Conservation (phyloP, 2,888 invertebrate genomes). For the Thecophora atra region DNA sequence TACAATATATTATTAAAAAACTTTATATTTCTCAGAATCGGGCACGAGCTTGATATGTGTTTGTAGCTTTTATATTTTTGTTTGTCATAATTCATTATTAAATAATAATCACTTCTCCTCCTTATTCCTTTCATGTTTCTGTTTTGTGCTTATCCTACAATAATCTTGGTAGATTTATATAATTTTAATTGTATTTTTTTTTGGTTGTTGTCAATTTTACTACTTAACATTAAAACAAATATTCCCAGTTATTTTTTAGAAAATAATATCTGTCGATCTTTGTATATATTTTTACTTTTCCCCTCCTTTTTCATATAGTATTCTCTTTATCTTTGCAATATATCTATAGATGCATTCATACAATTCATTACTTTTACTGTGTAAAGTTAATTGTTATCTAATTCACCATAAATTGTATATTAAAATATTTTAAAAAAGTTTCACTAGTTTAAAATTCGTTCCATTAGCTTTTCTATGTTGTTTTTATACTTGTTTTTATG, state of each 20-base stretch:
- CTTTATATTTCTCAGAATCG: slow-evolving; percentile 55
- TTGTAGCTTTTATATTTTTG: slow-evolving; percentile 54
- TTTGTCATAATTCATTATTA: slow-evolving; percentile 43
- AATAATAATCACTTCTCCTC: slow-evolving; percentile 35
- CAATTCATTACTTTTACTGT: slow-evolving; percentile 32
- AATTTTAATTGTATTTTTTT: slow-evolving; percentile 24
- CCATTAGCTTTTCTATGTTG: slow-evolving; percentile 47
- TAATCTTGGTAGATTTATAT: slow-evolving; percentile 1
- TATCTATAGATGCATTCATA: slow-evolving; percentile 25
- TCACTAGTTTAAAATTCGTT: slow-evolving; percentile 66
- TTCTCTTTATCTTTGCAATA: slow-evolving; percentile 33
- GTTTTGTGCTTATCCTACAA: slow-evolving; percentile 5
- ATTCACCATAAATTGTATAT: slow-evolving; percentile 39
- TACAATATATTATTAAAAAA: slow-evolving; percentile 47
- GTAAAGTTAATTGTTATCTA: slow-evolving; percentile 33
- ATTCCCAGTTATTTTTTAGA: slow-evolving; percentile 46
- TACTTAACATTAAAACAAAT: slow-evolving; percentile 52
- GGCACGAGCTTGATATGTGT: slow-evolving; percentile 68
- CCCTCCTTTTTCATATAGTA: too few species aligned
- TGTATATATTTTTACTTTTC: slow-evolving; percentile 30
- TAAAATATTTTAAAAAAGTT: slow-evolving; percentile 54
- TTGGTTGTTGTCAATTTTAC: slow-evolving; percentile 47
- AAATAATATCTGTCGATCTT: slow-evolving; percentile 26
- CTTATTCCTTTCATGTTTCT: slow-evolving; percentile 30
- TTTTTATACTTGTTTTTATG: too few species aligned